These are phyloP conservation scores for Ostrea denselamellosa DNA, from an alignment of 1,140 invertebrate species.

Conservation along the genomic window DNA sequence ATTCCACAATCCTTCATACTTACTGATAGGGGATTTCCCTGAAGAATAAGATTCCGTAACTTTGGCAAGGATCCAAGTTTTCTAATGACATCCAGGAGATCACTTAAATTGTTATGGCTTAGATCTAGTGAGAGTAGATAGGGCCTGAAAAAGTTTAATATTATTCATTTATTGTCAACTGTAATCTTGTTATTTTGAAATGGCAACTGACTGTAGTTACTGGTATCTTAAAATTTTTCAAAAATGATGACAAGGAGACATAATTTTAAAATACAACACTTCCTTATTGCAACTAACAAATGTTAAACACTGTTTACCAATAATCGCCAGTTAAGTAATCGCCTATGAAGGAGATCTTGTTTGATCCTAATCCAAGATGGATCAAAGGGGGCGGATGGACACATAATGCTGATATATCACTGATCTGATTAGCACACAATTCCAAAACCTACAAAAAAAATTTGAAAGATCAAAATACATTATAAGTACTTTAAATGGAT, in stretches of 20 bases:
- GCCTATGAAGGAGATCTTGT: slow-evolving; percentile 70
- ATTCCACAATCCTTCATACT: slow-evolving; percentile 51
- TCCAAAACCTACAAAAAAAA: slow-evolving; percentile 64
- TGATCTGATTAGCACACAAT: slow-evolving; percentile 77
- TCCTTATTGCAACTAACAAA: too few species aligned
- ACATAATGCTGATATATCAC: slow-evolving; percentile 73
- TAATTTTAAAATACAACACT: too few species aligned
- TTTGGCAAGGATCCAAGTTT: slow-evolving; percentile 74
- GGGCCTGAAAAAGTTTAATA: slow-evolving; percentile 65
- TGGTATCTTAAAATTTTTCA: too few species aligned
- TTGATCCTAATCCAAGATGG: slow-evolving; percentile 76
- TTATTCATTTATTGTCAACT: neutral
- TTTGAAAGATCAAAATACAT: neutral
- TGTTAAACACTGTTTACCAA: slow-evolving; percentile 65
- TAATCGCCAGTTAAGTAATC: slow-evolving; percentile 75
- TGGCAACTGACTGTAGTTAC: too few species aligned
- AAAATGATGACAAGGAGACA: too few species aligned
- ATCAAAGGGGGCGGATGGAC: slow-evolving; percentile 69
- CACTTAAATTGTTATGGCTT: slow-evolving; percentile 75
- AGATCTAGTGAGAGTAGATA: slow-evolving; percentile 75
- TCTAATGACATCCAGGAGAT: slow-evolving; percentile 72
- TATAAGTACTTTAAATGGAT: too few species aligned
- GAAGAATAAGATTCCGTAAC: slow-evolving; percentile 73
- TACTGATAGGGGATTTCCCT: slow-evolving; percentile 76
- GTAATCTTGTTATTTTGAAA: too few species aligned